These are phyloP conservation scores for Tragopan temminckii DNA, from an alignment of 2,797 vertebrate genomes.

Conservation along the genomic window DNA sequence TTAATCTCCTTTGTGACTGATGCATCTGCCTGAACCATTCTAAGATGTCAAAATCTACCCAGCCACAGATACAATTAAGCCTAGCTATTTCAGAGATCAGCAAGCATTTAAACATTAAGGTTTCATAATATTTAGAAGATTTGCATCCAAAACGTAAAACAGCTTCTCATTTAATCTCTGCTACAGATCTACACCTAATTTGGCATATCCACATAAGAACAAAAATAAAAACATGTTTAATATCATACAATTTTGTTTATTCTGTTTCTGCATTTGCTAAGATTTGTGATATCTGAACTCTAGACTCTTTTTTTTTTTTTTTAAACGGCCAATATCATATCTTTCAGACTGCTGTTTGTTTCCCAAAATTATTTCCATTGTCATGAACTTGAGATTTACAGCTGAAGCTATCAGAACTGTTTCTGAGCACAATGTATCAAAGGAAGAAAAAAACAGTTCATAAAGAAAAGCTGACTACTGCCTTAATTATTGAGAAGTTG, in stretches of 20 bases:
- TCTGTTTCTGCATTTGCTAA: background rate
- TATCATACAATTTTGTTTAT: background rate
- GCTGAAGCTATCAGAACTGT: background rate
- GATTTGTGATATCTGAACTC: conserved; percentile 23
- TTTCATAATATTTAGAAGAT: background rate
- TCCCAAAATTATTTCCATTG: conserved; percentile 17
- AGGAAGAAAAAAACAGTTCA: background rate
- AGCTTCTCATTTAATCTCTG: background rate
- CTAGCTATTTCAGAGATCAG: background rate
- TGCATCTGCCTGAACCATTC: background rate
- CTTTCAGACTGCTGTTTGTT: conserved; percentile 18
- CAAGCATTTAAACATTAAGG: background rate
- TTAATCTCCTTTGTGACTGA: background rate
- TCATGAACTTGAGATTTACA: conserved; percentile 19
- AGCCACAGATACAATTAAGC: background rate
- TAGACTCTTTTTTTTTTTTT: background rate
- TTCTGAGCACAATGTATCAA: conserved; percentile 14
- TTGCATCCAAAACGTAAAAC: background rate
- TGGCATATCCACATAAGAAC: background rate
- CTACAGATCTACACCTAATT: background rate
- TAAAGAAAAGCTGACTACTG: background rate
- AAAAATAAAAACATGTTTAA: background rate
- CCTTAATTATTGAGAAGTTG: background rate
- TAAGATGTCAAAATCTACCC: background rate
- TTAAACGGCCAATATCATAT: background rate